A percentile compares a stretch with the other conserved stretches of the same genome.
These are phyloP conservation scores for Anthopleura sola DNA, from an alignment of 64 coral and sea anemone species.

Conservation along the genomic window DNA sequence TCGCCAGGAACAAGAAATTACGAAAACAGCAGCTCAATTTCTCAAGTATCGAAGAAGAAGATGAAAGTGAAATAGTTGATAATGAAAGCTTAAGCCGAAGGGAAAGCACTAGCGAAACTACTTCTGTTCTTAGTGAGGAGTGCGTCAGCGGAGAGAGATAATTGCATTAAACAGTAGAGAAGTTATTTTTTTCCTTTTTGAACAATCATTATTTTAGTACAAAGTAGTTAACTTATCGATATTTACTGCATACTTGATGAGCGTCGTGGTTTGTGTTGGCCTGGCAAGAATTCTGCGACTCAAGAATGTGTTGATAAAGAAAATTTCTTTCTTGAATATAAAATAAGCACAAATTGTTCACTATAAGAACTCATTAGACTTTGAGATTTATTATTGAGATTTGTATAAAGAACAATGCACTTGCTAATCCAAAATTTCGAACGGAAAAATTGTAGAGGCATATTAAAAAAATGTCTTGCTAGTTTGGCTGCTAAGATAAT, in stretches of 20 bases:
- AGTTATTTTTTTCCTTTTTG: not conserved
- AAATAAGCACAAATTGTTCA: not conserved
- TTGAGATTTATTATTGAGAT: not conserved
- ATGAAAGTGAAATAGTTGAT: not conserved
- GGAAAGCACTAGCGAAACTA: not conserved
- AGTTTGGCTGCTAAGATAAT: no score
- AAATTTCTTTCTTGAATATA: not conserved
- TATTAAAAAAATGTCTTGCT: no score
- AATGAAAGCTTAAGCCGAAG: not conserved
- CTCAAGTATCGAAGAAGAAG: slow-evolving; percentile 48
- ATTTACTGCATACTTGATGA: slow-evolving; percentile 10
- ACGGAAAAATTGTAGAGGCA: no score
- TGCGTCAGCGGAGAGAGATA: slow-evolving; percentile 23
- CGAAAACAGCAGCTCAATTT: slow-evolving; percentile 14
- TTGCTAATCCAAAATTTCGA: no score
- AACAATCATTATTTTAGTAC: not conserved
- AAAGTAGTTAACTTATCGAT: slow-evolving; percentile 1
- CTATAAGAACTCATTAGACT: not conserved
- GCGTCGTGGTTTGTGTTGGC: slow-evolving; percentile 36
- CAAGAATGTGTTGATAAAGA: not conserved
- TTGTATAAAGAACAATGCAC: no score
- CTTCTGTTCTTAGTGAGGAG: not conserved
- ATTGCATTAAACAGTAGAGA: slow-evolving; percentile 1
- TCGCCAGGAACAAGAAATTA: slow-evolving; percentile 39
- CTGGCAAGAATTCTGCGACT: not conserved